Conservation (phyloP, 2,113 vertebrate genomes). For the Pomatostomus ruficeps region DNA sequence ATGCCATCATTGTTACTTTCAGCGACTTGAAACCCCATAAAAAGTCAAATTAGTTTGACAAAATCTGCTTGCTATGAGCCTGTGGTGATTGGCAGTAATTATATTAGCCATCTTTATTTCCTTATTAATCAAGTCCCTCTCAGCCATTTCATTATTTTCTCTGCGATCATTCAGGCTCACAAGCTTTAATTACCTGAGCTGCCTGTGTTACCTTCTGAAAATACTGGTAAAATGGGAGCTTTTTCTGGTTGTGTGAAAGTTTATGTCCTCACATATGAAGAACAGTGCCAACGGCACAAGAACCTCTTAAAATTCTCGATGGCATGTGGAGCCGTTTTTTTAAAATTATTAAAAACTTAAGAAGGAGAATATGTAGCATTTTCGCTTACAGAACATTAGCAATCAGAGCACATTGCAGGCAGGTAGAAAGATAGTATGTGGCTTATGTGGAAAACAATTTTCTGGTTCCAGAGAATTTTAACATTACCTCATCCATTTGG, state of each 20-base stretch:
- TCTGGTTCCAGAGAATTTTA: constrained; percentile 21
- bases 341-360: neutral
- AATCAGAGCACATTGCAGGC: neutral
- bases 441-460: neutral
- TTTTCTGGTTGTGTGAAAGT: neutral
- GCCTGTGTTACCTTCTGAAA: neutral
- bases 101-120: constrained; percentile 37
- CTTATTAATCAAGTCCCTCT: constrained; percentile 43
- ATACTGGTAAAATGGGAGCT: neutral
- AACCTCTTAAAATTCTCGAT: neutral
- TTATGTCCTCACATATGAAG: neutral
- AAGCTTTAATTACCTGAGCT: constrained; percentile 19
- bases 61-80: neutral
- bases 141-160: constrained; percentile 39
- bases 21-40: constrained; percentile 17
- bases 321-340: neutral
- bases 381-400: neutral
- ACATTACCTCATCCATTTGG: neutral
- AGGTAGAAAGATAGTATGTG: neutral
- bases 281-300: neutral
- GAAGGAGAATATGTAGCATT: neutral
- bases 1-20: constrained; percentile 15
- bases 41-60: constrained; percentile 46
- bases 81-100: constrained; percentile 19
- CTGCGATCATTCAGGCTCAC: neutral